Conservation (phyloP, 1,140 invertebrate genomes). For the Cotesia chilonis region DNA sequence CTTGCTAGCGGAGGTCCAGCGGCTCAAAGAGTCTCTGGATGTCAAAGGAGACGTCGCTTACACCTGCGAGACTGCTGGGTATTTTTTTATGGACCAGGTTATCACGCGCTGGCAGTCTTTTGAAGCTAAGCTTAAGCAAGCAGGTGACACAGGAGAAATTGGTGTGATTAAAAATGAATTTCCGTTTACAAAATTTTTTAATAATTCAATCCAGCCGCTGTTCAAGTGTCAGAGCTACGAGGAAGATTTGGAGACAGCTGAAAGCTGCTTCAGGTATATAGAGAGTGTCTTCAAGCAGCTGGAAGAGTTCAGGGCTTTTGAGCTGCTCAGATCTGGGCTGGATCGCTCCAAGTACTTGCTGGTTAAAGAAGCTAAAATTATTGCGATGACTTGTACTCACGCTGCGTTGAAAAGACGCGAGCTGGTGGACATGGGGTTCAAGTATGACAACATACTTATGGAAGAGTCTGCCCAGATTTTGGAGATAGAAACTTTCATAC, state of each 20-base stretch:
- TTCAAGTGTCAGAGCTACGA: constrained; percentile 84
- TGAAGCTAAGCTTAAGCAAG: constrained; percentile 69
- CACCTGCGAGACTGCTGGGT: constrained; percentile 98
- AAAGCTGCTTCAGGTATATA: constrained; percentile 95
- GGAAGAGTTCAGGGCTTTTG: constrained; percentile 98
- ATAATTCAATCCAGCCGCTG: constrained; percentile 90
- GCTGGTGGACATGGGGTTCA: constrained; percentile 93
- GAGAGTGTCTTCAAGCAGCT: constrained; percentile 95
- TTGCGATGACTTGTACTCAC: constrained; percentile 99
- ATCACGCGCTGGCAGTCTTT: constrained; percentile 93
- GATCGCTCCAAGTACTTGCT: constrained; percentile 96
- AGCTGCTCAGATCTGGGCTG: constrained; percentile 91
- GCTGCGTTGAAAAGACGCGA: constrained; percentile 97
- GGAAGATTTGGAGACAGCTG: constrained; percentile 90
- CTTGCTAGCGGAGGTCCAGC: constrained; percentile 88
- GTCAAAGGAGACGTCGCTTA: constrained; percentile 93
- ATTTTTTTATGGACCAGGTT: constrained; percentile 89
- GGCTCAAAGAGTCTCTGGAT: constrained; percentile 82
- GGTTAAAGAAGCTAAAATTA: constrained; percentile 99
- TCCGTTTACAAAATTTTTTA: constrained; percentile 92
- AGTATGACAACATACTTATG: constrained; percentile 99
- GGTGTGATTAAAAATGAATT: constrained; percentile 77
- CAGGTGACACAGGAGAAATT: constrained; percentile 49
- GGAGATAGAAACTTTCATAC: constrained; percentile 99
- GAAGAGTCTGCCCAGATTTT: constrained; percentile 99